These are phyloP conservation scores for Perizoma flavofasciatum DNA, from an alignment of 2,888 invertebrate species.

Conservation along the genomic window DNA sequence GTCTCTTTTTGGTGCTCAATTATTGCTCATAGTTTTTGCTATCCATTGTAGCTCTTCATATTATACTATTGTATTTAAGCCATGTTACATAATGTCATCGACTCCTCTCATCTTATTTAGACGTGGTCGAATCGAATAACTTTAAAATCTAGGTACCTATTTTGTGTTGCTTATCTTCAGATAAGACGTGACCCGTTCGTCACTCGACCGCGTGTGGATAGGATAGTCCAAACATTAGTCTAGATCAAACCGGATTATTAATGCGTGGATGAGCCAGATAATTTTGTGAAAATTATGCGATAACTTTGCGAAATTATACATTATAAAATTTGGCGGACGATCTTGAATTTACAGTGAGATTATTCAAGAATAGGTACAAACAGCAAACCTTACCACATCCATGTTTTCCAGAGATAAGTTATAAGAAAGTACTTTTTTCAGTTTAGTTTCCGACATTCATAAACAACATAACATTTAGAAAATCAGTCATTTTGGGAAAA, in stretches of 20 bases:
- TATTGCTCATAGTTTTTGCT: too few relatives aligned
- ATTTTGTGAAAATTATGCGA: constrained; percentile 1
- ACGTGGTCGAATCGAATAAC: neutral
- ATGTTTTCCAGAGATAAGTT: too few relatives aligned
- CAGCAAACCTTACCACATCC: too few relatives aligned
- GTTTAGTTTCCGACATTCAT: too few relatives aligned
- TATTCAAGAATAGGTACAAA: too few relatives aligned
- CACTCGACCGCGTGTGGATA: constrained; percentile 20
- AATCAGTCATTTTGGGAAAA: too few relatives aligned
- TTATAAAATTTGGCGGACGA: too few relatives aligned
- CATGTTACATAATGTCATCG: constrained; percentile 36
- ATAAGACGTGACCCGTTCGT: constrained; percentile 35
- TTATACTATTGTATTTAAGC: neutral
- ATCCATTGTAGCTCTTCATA: too few relatives aligned
- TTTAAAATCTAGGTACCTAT: neutral
- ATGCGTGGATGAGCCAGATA: constrained; percentile 5
- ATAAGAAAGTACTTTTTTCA: too few relatives aligned
- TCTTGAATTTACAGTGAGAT: too few relatives aligned
- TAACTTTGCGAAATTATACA: constrained; percentile 1
- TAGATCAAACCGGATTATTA: constrained; percentile 35
- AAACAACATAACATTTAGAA: too few relatives aligned
- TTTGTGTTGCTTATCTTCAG: constrained; percentile 29
- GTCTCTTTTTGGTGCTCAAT: too few relatives aligned
- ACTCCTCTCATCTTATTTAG: constrained; percentile 30
- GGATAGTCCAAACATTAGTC: constrained; percentile 32